Percentiles rank a stretch among this genome's conserved stretches.
These are phyloP conservation scores for Xenentodon cancila DNA, from an alignment of 2,797 vertebrate species.

Conservation along the genomic window DNA sequence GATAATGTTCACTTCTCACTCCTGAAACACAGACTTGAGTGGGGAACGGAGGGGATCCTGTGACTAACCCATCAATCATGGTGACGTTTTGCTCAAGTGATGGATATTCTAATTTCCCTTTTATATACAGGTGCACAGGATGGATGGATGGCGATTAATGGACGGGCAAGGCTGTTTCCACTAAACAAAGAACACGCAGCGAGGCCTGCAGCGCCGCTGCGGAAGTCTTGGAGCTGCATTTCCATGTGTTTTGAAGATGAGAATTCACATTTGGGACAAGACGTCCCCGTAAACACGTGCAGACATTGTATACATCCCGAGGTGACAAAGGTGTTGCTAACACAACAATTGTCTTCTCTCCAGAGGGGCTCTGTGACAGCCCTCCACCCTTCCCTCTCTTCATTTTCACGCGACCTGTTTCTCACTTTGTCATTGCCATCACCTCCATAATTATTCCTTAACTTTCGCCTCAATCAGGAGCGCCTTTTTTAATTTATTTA, in stretches of 20 bases:
- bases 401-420: constrained; percentile 78
- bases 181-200: constrained; percentile 68
- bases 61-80: constrained; percentile 81
- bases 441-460: constrained; percentile 69
- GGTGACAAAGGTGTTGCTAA: constrained; percentile 77
- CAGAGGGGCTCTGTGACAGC: constrained; percentile 67
- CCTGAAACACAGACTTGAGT: constrained; percentile 69
- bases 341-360: constrained; percentile 68
- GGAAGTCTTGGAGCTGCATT: constrained; percentile 35
- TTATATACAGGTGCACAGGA: constrained; percentile 80
- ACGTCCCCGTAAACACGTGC: constrained; percentile 60
- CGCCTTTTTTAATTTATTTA: constrained; percentile 44
- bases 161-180: constrained; percentile 65
- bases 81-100: constrained; percentile 73
- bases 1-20: constrained; percentile 82
- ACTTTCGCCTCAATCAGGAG: constrained; percentile 50
- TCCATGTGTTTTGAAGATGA: constrained; percentile 47
- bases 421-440: constrained; percentile 66
- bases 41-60: constrained; percentile 71
- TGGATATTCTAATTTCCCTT: constrained; percentile 83
- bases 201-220: constrained; percentile 36
- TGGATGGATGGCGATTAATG: constrained; percentile 79
- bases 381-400: constrained; percentile 63
- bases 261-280: constrained; percentile 54
- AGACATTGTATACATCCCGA: constrained; percentile 61